Base-by-base conservation (phyloP, 2,113 vertebrate species). In the Telmatochromis bifrenatus region DNA sequence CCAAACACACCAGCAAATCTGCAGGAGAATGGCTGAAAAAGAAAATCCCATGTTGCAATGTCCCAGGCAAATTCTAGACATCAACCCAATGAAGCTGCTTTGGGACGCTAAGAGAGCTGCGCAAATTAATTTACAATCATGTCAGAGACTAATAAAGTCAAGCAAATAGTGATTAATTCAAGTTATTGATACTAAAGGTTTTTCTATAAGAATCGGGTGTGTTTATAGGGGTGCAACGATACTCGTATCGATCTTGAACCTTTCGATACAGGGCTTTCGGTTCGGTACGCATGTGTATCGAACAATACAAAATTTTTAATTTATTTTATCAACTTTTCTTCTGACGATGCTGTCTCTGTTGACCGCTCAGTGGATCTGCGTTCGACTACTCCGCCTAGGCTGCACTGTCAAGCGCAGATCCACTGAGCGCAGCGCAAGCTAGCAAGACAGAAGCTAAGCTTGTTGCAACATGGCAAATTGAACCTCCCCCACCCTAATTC, bases 231-330 rank as follows among this genome's bases (percentile, higher is more conserved):
- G 53, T 54, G 53, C 53, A 54, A 23, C 6, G 3, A 54, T 54
- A 54, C n/a, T 54, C 6, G 53, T 23, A 23, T 54, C 10, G 4
- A 23, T 54, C 0, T 54, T 54, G 53, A 54, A 23, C 10, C 2
- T 1, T 54, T 54, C 0, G 6, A 54, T 54, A 23, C n/a, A 12
- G 0, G 0, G 53, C 3, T 54, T 54, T 54, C 1, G n/a, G 2
- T 54, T 54, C 6, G 2, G 53, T 7, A 54, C 1, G 10, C 3
- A 54, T 54, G 1, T 12, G 53, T 54, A 54, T 54, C 0, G 3
- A 54, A 54, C 53, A 54, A 54, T 54, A 4, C 53, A 23, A 54
- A 0, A 23, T 2, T 4, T 54, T 12, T 2, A 1, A 23, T 54
- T 23, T 7, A 12, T 23, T 54, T 54, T 4, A 23, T 54, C 10